Conservation (phyloP, 2,888 invertebrate species). For the Microctonus brassicae region DNA sequence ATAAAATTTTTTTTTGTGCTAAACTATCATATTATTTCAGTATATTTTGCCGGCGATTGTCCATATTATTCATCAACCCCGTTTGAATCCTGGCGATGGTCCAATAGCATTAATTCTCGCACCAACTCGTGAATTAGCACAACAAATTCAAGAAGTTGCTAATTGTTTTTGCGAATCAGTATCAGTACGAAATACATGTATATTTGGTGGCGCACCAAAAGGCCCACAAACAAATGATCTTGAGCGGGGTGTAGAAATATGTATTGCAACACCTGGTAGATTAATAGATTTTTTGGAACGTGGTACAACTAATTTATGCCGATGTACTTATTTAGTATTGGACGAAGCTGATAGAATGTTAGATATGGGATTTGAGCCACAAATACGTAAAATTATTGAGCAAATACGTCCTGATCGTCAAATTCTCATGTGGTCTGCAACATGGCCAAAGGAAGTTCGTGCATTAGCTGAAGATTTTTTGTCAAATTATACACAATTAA, state of each 20-base stretch:
- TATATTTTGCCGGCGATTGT: conserved; percentile 76
- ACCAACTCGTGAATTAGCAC: conserved; percentile 73
- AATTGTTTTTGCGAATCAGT: conserved; percentile 92
- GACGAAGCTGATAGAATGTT: conserved; percentile 96
- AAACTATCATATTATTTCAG: conserved; percentile 55
- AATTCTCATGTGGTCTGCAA: conserved; percentile 98
- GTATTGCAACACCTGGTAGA: conserved; percentile 96
- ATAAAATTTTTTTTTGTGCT: no score
- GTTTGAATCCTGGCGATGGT: conserved; percentile 74
- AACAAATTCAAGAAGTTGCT: conserved; percentile 83
- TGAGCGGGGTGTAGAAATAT: conserved; percentile 91
- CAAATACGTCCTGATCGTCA: conserved; percentile 95
- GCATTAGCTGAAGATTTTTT: conserved; percentile 94
- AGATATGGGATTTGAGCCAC: conserved; percentile 98
- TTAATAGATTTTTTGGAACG: conserved; percentile 94
- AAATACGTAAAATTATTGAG: conserved; percentile 92
- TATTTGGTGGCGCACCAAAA: conserved; percentile 98
- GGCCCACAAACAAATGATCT: conserved; percentile 89
- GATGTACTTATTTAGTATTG: conserved; percentile 90
- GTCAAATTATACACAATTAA: conserved; percentile 89
- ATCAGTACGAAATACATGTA: conserved; percentile 90
- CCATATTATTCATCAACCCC: conserved; percentile 75
- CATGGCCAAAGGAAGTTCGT: conserved; percentile 97
- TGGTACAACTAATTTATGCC: conserved; percentile 81
- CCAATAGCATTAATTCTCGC: conserved; percentile 75